These are phyloP conservation scores for Thymelicus lineola DNA, from an alignment of 2,888 invertebrate genomes.

Conservation along the genomic window DNA sequence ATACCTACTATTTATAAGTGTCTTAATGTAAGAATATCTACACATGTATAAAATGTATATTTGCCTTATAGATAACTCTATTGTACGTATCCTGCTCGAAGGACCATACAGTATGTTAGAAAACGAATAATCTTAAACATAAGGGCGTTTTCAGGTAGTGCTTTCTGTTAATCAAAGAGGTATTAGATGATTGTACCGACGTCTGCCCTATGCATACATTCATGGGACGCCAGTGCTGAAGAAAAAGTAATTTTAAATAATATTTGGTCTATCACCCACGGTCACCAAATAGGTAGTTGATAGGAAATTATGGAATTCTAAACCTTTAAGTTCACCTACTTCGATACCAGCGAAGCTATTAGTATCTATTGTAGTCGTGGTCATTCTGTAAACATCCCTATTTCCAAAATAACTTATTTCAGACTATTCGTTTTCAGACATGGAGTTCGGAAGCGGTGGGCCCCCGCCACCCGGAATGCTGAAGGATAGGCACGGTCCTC, in stretches of 20 bases:
- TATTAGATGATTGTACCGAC: too few relatives aligned
- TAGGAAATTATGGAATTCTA: too few relatives aligned
- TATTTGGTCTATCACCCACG: too few relatives aligned
- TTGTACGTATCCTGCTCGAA: not conserved
- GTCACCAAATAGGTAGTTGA: too few relatives aligned
- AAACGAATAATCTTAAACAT: not conserved
- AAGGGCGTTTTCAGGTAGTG: too few relatives aligned
- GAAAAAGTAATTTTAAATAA: too few relatives aligned
- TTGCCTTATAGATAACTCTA: too few relatives aligned
- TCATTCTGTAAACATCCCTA: not conserved
- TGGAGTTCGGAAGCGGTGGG: slow-evolving; percentile 81
- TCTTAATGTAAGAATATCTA: slow-evolving; percentile 2
- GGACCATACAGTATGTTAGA: not conserved
- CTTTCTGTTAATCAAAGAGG: too few relatives aligned
- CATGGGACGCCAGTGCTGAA: too few relatives aligned
- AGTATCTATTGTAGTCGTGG: not conserved
- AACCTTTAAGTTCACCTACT: too few relatives aligned
- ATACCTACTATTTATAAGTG: not conserved
- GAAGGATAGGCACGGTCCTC: slow-evolving; percentile 86
- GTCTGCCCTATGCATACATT: too few relatives aligned
- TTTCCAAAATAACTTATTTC: slow-evolving; percentile 22
- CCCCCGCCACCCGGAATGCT: slow-evolving; percentile 84
- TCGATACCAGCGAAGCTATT: too few relatives aligned
- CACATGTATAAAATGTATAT: not conserved
- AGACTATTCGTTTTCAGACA: slow-evolving; percentile 62